Evolutionary conservation across 2,113 vertebrate species (phyloP).

Genomic region (Ahaetulla prasina): DNA sequence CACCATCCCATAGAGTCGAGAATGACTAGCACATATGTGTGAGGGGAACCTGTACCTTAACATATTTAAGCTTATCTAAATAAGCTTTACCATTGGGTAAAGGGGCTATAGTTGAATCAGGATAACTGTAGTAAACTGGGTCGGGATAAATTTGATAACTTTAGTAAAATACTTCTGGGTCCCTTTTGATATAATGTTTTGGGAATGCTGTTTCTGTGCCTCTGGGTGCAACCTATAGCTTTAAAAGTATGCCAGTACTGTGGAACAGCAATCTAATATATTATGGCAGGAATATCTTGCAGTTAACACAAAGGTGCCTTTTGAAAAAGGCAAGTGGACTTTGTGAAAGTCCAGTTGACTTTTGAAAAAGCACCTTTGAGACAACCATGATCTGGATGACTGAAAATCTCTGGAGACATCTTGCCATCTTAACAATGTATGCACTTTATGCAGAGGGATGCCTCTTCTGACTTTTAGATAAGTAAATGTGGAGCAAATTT

Average conservation of each 20-base stretch:
- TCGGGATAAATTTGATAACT: too few species aligned
- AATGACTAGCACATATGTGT: too few species aligned
- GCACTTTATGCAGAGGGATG: constrained; percentile 40
- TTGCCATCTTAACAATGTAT: constrained; percentile 4
- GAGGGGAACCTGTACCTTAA: not conserved
- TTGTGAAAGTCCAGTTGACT: not conserved
- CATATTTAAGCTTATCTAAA: constrained; percentile 10
- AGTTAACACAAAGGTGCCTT: not conserved
- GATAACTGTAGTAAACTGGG: constrained; percentile 12
- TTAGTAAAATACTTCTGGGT: constrained; percentile 6
- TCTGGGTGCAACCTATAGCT: constrained; percentile 8
- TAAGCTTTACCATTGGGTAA: not conserved
- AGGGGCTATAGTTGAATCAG: not conserved
- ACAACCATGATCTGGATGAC: not conserved
- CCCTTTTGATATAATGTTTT: not conserved
- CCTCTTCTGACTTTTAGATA: constrained; percentile 46
- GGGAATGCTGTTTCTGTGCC: constrained; percentile 32
- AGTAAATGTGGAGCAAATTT: constrained; percentile 51
- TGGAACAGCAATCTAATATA: not conserved
- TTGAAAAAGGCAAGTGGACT: not conserved
- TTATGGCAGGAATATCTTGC: not conserved
- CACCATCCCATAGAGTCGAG: too few species aligned
- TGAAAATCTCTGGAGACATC: not conserved
- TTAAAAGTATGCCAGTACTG: constrained; percentile 32
- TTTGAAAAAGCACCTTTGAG: not conserved